These are phyloP conservation scores for Nemapogon koenigi DNA, from an alignment of 2,888 invertebrate species.

Conservation along the genomic window DNA sequence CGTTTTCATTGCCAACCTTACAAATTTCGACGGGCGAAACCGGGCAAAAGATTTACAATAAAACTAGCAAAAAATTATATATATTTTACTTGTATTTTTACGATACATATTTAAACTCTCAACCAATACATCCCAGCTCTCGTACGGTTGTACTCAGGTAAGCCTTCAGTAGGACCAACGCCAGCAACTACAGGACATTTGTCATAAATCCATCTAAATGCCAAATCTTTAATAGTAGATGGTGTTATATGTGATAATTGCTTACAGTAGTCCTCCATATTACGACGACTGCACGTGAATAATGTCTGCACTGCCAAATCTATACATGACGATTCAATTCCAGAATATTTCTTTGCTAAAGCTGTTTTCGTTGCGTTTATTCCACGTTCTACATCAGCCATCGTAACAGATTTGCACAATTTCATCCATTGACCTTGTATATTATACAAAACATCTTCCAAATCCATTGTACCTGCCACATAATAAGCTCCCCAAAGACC, in stretches of 20 bases:
- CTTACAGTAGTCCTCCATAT: constrained; percentile 20
- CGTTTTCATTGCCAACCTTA: too few species aligned
- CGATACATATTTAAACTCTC: too few species aligned
- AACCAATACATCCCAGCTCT: constrained; percentile 41
- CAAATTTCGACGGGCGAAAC: too few species aligned
- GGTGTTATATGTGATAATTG: constrained; percentile 13
- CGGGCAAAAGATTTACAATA: too few species aligned
- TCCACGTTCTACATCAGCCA: constrained; percentile 32
- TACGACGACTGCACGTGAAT: constrained; percentile 25
- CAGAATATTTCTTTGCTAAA: constrained; percentile 25
- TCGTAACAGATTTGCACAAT: constrained; percentile 29
- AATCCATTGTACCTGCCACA: constrained; percentile 26
- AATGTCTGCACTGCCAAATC: constrained; percentile 40
- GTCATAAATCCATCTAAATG: constrained; percentile 38
- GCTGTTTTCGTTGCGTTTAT: constrained; percentile 30
- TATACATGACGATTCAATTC: constrained; percentile 29
- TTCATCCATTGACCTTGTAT: constrained; percentile 44
- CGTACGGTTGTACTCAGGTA: constrained; percentile 42
- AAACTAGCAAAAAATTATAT: too few species aligned
- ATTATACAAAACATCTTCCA: constrained; percentile 37
- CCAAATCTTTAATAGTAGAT: constrained; percentile 18
- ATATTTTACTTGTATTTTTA: too few species aligned
- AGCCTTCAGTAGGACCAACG: constrained; percentile 43
- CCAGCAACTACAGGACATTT: constrained; percentile 44
- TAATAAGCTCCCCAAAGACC: constrained; percentile 59